Evolutionary conservation across 2,888 invertebrate species (phyloP), one percentile per base, ranked within the genome.

Genomic region (Tetragnatha montana): DNA sequence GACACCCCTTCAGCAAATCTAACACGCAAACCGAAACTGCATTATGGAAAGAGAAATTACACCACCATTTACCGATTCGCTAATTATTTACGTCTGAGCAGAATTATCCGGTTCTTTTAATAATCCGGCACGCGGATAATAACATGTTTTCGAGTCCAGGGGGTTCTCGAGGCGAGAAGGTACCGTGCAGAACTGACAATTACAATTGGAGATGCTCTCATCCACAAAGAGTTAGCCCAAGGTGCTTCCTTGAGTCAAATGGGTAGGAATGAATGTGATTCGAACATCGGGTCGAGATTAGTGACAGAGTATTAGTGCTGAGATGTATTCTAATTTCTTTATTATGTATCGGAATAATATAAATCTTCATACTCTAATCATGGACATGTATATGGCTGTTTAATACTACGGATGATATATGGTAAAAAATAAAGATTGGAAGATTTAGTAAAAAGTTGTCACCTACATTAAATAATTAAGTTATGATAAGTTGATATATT

Each of bases 141-240:
- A 78, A 68, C 21, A 78, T 22, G 78, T 8, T 78, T 78, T 7
- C 22, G 14, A 78, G 14, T 78, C 35, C 60, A 68, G 7, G 22
- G 17, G 60, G 35, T 60, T 60, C 21, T 4, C 8, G 17, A 60
- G 14, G 60, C 60, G 60, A 60, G 60, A 60, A 60, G 4, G 60
- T 17, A 60, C 60, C 60, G 60, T 17, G 60, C 35, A 60, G 60
- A 60, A 60, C 60, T 60, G 60, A 60, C 60, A 60, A 60, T 60
- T 60, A 60, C 60, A 60, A 60, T 60, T 60, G 12, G 60, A 35
- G 60, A 60, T 60, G 60, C 8, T 8, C 60, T 60, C 60, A 7
- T 60, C 60, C 60, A 60, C 60, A 17, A 60, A 22, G 60, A 21
- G 10, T 14, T 22, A 21, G 21, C 21, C 19, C 19, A 7, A 78